Evolutionary conservation across 2,888 invertebrate species (phyloP).

Genomic region (Blastobasis lacticolella): DNA sequence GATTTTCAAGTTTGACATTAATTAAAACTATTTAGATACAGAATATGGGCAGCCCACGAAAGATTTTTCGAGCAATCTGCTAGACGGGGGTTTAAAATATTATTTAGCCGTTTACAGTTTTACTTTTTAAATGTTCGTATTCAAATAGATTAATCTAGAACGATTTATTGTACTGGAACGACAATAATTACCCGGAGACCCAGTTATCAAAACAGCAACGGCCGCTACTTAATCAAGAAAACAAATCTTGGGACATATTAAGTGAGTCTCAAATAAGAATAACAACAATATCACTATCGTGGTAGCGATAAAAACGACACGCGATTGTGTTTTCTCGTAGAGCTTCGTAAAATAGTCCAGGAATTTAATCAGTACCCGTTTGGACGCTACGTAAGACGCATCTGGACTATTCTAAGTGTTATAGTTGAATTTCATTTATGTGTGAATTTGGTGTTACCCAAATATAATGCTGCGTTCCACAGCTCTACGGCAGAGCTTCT

Average conservation of each 20-base stretch:
- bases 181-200: too few relatives aligned
- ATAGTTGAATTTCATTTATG: slow-evolving; percentile 10
- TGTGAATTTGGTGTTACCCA: neutral
- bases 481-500: slow-evolving; percentile 37
- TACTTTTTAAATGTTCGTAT: too few relatives aligned
- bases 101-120: too few relatives aligned
- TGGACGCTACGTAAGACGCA: slow-evolving; percentile 28
- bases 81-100: too few relatives aligned
- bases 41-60: too few relatives aligned
- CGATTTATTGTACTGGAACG: too few relatives aligned
- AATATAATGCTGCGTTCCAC: slow-evolving; percentile 46
- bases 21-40: too few relatives aligned
- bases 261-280: slow-evolving; percentile 4
- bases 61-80: too few relatives aligned
- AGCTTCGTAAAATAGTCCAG: slow-evolving; percentile 18
- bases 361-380: slow-evolving; percentile 3
- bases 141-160: too few relatives aligned
- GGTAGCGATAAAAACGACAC: slow-evolving; percentile 34
- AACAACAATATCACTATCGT: slow-evolving; percentile 29
- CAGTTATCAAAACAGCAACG: too few relatives aligned
- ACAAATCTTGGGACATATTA: neutral
- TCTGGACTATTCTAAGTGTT: slow-evolving; percentile 9
- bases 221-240: too few relatives aligned
- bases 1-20: too few relatives aligned
- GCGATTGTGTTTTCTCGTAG: slow-evolving; percentile 40